phyloP scores from a whole-genome alignment of 2,113 vertebrate genomes.

The Struthio camelus region DNA sequence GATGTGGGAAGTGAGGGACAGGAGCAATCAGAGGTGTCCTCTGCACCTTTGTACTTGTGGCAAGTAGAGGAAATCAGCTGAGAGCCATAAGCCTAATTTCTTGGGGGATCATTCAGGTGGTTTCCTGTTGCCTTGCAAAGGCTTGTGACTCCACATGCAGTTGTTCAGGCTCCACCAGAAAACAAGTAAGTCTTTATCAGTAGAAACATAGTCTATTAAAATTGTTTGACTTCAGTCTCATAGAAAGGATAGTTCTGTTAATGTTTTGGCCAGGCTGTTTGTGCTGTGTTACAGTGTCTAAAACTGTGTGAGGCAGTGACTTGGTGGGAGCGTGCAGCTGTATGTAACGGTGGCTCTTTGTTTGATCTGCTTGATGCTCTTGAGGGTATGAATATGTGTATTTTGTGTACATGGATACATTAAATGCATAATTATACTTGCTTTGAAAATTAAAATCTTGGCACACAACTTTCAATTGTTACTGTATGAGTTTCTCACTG shows the following conservation, averaged over 20 bases:
- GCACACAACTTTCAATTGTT: not conserved
- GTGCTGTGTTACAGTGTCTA: not conserved
- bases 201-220: not conserved
- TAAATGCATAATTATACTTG: not conserved
- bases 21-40: not conserved
- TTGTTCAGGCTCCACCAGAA: not conserved
- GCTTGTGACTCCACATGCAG: not conserved
- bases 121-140: not conserved
- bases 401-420: not conserved
- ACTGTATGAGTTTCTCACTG: not conserved
- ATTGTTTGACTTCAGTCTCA: not conserved
- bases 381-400: not conserved
- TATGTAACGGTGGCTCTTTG: not conserved
- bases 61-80: not conserved
- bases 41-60: not conserved
- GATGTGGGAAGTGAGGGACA: not conserved
- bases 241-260: not conserved
- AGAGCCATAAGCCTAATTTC: not conserved
- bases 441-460: not conserved
- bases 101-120: not conserved
- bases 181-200: not conserved
- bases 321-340: rapidly evolving
- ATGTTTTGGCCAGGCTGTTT: not conserved
- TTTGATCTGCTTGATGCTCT: not conserved
- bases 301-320: not conserved